Base-by-base conservation (phyloP, 2,888 invertebrate genomes). In the Napeogenes sylphis region DNA sequence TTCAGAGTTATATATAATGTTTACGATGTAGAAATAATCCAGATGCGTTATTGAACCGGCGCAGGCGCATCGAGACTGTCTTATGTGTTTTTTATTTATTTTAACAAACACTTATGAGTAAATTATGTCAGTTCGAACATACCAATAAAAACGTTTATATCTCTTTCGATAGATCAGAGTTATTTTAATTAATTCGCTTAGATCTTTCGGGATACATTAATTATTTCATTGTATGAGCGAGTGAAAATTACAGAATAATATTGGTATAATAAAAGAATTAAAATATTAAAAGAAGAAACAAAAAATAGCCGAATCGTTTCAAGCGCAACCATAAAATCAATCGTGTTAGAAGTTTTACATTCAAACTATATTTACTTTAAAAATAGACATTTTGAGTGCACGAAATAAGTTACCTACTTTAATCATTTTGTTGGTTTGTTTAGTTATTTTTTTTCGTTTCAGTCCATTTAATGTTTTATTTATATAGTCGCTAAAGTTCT, bases 311-410 rank as follows among this genome's bases (percentile, higher is more conserved):
- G 21, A 76, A 78, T 80, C 82, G 82, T 82, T 83, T 83, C 80
- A 78, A 82, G 73, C 80, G 80, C 77, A 78, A 75, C 79, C 82
- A 87, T 90, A 90, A 89, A 88, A 90, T 89, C 89, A 88, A 90
- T 90, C 90, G 89, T 84, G 81, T 68, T 62, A 66, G 68, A 66
- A 67, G 68, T 68, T 64, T 60, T 47, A 58, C 55, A 56, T 12
- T 55, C n/a, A 35, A 38, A 55, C n/a, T 73, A 75, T 79, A 81
- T 87, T 87, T 84, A 73, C 81, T 82, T 85, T 86, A 87, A 87
- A 88, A 88, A 88, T 89, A 89, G 88, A 87, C 73, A 73, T 87
- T 89, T 87, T 86, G 87, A 88, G 88, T 88, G 87, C 82, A 81
- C 64, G 75, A 83, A 87, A 87, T 88, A 87, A 87, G 85, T 85